Percentiles rank a stretch among this genome's conserved stretches.
These are phyloP conservation scores for Octopus sinensis DNA, from an alignment of 1,140 invertebrate species.

Conservation along the genomic window DNA sequence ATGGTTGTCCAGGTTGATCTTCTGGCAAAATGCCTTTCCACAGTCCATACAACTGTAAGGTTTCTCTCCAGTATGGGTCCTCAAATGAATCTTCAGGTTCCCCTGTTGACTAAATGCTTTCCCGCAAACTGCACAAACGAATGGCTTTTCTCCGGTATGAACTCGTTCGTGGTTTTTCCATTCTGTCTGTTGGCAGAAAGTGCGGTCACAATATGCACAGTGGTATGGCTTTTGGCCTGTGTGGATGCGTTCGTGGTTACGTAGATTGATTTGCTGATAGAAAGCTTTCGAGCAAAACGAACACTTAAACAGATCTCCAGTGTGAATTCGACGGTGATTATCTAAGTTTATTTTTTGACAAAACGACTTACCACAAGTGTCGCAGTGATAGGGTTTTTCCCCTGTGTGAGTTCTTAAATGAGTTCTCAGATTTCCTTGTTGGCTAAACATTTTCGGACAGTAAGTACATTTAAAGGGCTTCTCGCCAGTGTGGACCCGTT, in stretches of 20 bases:
- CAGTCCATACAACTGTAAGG: constrained; percentile 74
- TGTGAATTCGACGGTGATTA: constrained; percentile 51
- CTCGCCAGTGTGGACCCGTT: constrained; percentile 57
- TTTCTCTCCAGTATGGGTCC: constrained; percentile 70
- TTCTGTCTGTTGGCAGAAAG: constrained; percentile 88
- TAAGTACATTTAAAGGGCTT: constrained; percentile 44
- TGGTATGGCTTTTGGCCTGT: constrained; percentile 56
- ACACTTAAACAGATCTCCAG: constrained; percentile 54
- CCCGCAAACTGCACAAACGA: background rate
- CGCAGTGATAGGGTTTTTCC: constrained; percentile 39
- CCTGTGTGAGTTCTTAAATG: constrained; percentile 28
- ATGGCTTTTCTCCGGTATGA: constrained; percentile 82
- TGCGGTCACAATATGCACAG: constrained; percentile 58
- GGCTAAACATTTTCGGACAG: constrained; percentile 21
- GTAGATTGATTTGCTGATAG: constrained; percentile 63
- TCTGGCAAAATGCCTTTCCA: constrained; percentile 72
- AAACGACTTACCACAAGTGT: constrained; percentile 67
- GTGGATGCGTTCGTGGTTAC: constrained; percentile 70
- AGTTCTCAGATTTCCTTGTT: constrained; percentile 48
- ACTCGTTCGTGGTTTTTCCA: constrained; percentile 86
- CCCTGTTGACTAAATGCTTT: constrained; percentile 71
- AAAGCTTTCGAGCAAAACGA: constrained; percentile 49
- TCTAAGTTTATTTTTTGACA: constrained; percentile 53
- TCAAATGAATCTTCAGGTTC: constrained; percentile 6
- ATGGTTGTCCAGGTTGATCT: constrained; percentile 55